Evolutionary conservation across 1,140 invertebrate genomes (phyloP), one percentile per base, ranked within the genome.

Genomic region (Cecropterus lyciades): DNA sequence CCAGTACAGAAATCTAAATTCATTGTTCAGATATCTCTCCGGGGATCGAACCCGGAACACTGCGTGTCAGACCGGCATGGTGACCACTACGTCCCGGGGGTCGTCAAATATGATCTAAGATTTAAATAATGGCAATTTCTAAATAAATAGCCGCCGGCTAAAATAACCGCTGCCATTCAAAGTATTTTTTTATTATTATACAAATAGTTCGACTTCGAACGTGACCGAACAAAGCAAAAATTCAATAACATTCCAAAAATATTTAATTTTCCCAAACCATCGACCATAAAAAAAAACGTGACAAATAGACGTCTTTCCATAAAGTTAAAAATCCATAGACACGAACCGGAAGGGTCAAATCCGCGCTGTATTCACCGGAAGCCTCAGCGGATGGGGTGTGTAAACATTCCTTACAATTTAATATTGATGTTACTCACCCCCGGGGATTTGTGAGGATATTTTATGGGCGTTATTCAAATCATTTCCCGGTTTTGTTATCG

Each of bases 401-500:
- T 62, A 62, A 62, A 62, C 59, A 62, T 37, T 40, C 46, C 15
- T 49, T 60, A 49, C 57, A 60, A 62, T 40, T 51, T 62, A 49
- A 51, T 51, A 40, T 62, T 62, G 57, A 60, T 16, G 27, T 33
- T 49, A 60, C 43, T 15, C 33, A 33, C 57, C 57, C 46, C 57
- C 13, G 14, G 46, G 57, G 27, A 51, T 42, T 49, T 62, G 46
- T 62, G 51, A 62, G 46, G 57, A 62, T 43, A 27, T 48, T 62
- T 62, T 62, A 62, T 62, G 46, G 45, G 17, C 33, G 30, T 62
- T 62, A 62, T 49, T 62, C 46, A 46, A 62, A 37, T 62, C 30
- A 49, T 49, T 62, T 62, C 57, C 57, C 42, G 57, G 46, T 62
- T 62, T 62, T 62, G 57, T 57, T 43, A 57, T 62, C 59, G 59